Evolutionary conservation across 1,140 invertebrate species (phyloP).

Genomic region (Drosophila grimshawi): DNA sequence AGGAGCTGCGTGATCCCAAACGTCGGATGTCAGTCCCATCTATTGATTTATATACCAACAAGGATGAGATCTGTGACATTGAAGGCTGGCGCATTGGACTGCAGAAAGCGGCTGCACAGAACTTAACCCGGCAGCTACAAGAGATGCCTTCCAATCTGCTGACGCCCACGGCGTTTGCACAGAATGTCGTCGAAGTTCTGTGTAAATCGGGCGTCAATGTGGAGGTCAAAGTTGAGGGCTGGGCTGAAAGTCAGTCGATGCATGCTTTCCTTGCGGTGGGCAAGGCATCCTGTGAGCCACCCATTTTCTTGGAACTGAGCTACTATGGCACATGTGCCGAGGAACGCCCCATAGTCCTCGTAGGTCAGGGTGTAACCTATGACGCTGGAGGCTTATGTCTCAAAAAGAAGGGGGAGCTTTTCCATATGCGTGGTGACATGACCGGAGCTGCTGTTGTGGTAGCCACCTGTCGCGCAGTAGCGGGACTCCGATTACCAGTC

Average conservation of each 20-base stretch:
- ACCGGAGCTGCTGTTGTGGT: constrained; percentile 94
- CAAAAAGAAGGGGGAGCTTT: constrained; percentile 60
- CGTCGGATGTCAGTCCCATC: constrained; percentile 56
- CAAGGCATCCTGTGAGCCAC: constrained; percentile 90
- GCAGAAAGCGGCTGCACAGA: constrained; percentile 92
- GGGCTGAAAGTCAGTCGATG: constrained; percentile 91
- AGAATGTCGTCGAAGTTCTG: constrained; percentile 86
- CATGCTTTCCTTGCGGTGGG: constrained; percentile 91
- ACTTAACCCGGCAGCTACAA: constrained; percentile 90
- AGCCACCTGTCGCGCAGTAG: constrained; percentile 89
- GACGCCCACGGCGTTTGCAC: constrained; percentile 93
- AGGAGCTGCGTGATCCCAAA: constrained; percentile 79
- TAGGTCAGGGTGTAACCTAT: constrained; percentile 96
- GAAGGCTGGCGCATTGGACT: constrained; percentile 89
- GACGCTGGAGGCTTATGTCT: constrained; percentile 92
- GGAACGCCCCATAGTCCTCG: constrained; percentile 86
- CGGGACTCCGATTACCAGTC: constrained; percentile 89
- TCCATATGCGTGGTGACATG: constrained; percentile 96
- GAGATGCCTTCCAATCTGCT: constrained; percentile 94
- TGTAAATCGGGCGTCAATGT: constrained; percentile 87
- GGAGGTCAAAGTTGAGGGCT: constrained; percentile 86
- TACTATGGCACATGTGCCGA: constrained; percentile 85
- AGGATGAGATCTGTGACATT: constrained; percentile 85
- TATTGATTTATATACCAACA: constrained; percentile 82
- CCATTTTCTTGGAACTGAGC: constrained; percentile 91